These are phyloP conservation scores for Botia almorhae DNA, from an alignment of 2,797 vertebrate species.

Conservation along the genomic window DNA sequence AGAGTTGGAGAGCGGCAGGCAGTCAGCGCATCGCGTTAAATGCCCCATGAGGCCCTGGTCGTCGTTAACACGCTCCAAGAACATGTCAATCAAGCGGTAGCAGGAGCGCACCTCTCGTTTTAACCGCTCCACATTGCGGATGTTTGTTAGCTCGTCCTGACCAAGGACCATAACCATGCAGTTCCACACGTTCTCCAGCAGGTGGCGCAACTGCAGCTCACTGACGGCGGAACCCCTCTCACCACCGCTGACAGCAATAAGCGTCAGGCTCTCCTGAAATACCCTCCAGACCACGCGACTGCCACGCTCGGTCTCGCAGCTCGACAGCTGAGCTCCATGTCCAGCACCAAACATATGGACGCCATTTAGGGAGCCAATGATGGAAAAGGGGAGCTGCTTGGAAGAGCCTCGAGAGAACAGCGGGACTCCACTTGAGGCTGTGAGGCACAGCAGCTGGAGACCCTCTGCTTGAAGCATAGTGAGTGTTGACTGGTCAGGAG, in stretches of 20 bases:
- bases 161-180: slow-evolving; percentile 92
- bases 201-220: slow-evolving; percentile 78
- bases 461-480: slow-evolving; percentile 77
- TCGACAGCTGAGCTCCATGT: slow-evolving; percentile 79
- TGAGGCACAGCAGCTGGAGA: slow-evolving; percentile 87
- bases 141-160: slow-evolving; percentile 83
- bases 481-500: not conserved
- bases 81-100: slow-evolving; percentile 85
- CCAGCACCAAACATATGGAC: slow-evolving; percentile 87
- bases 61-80: slow-evolving; percentile 76
- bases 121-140: slow-evolving; percentile 87
- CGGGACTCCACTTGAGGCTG: slow-evolving; percentile 88
- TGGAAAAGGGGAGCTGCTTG: slow-evolving; percentile 86
- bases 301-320: slow-evolving; percentile 77
- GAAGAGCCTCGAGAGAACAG: slow-evolving; percentile 83
- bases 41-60: slow-evolving; percentile 80
- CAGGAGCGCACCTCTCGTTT: slow-evolving; percentile 89
- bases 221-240: slow-evolving; percentile 75
- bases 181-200: slow-evolving; percentile 88
- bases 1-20: slow-evolving; percentile 77
- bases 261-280: slow-evolving; percentile 88
- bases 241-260: slow-evolving; percentile 83
- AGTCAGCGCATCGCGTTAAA: slow-evolving; percentile 88
- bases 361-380: slow-evolving; percentile 87
- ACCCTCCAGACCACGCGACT: slow-evolving; percentile 86